Evolutionary conservation across 2,797 vertebrate genomes (phyloP).

Genomic region (Sebastes dallii): DNA sequence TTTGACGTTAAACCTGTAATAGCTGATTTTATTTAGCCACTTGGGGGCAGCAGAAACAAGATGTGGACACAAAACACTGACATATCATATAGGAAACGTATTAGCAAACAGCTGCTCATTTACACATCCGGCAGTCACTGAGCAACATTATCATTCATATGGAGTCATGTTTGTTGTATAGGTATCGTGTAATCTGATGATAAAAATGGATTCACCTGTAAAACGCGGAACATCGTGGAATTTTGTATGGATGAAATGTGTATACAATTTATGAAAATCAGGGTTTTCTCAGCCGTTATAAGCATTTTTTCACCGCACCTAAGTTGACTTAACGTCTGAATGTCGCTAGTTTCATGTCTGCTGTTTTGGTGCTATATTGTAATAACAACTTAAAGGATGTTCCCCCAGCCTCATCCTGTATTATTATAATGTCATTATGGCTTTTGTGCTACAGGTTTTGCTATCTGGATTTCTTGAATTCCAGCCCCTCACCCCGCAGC

Average conservation of each 20-base stretch:
- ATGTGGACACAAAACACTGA: not conserved
- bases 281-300: too few relatives aligned
- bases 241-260: too few relatives aligned
- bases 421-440: not conserved
- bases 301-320: accelerated
- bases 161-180: too few relatives aligned
- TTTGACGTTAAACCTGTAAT: not conserved
- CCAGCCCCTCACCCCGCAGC: too few relatives aligned
- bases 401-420: not conserved
- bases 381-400: not conserved
- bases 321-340: too few relatives aligned
- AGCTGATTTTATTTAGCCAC: not conserved
- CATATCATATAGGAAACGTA: not conserved
- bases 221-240: too few relatives aligned
- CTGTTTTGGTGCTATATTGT: not conserved
- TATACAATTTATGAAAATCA: too few relatives aligned
- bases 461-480: not conserved
- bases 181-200: too few relatives aligned
- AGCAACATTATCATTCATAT: not conserved
- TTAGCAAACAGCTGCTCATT: not conserved
- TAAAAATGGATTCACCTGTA: too few relatives aligned
- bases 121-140: not conserved
- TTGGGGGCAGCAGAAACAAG: not conserved
- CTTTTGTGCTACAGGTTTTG: not conserved
- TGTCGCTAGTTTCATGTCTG: not conserved